A percentile compares a stretch with the other conserved stretches of the same genome.
phyloP scores from a whole-genome alignment of 2,888 invertebrate genomes.

The Strigamia transsilvanica region DNA sequence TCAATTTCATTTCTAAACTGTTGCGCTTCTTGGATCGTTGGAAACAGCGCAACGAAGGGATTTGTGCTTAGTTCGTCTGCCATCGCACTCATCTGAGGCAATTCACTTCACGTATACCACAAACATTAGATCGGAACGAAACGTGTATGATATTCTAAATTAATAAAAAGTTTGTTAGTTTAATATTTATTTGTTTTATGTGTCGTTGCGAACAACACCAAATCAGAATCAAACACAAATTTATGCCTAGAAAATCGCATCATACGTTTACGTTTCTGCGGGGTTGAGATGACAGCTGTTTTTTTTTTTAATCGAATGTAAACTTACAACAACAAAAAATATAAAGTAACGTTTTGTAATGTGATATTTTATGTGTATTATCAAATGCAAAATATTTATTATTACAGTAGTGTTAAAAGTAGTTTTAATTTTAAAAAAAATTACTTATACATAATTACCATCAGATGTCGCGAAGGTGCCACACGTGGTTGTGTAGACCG shows the following conservation, averaged over 20 bases:
- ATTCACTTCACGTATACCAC: background rate
- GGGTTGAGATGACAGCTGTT: background rate
- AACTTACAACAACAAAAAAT: no score
- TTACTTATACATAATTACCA: background rate
- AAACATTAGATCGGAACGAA: background rate
- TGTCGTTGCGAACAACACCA: background rate
- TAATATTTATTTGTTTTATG: background rate
- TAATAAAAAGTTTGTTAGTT: background rate
- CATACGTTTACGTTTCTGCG: conserved; percentile 37
- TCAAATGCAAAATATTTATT: no score
- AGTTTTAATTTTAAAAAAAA: background rate
- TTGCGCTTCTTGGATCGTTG: conserved; percentile 49
- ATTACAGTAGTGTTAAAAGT: no score
- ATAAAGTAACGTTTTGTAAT: no score
- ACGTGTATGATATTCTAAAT: background rate
- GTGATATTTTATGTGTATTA: no score
- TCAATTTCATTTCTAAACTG: conserved; percentile 52
- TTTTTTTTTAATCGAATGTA: background rate
- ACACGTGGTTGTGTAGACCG: background rate
- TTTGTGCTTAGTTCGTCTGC: conserved; percentile 44
- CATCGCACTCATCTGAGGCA: conserved; percentile 6
- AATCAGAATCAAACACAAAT: background rate
- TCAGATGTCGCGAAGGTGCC: background rate
- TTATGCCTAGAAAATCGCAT: conserved; percentile 13
- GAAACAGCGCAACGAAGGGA: conserved; percentile 51